Evolutionary conservation across 2,888 invertebrate genomes (phyloP).

Genomic region (Nebria brevicollis): DNA sequence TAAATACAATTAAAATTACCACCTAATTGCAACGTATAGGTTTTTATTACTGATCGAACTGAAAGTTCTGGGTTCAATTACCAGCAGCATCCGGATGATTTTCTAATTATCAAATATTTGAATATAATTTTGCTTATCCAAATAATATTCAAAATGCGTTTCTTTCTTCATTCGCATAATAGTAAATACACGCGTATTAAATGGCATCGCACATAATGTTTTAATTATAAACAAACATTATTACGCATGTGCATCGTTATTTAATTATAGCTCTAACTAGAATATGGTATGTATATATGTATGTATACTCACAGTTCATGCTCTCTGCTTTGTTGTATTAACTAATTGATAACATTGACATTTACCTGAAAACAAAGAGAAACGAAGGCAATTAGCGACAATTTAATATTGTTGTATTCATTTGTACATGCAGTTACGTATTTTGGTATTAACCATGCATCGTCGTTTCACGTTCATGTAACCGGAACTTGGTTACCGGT

Average conservation of each 20-base stretch:
- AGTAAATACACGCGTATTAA: constrained; percentile 14
- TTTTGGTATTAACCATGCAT: neutral
- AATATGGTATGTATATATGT: neutral
- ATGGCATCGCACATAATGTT: constrained; percentile 3
- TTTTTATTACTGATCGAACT: too few species aligned
- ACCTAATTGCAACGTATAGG: too few species aligned
- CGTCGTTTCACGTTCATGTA: neutral
- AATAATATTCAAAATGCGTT: neutral
- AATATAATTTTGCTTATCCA: too few species aligned
- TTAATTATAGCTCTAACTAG: constrained; percentile 26
- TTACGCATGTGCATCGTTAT: constrained; percentile 38
- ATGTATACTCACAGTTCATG: constrained; percentile 18
- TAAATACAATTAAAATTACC: too few species aligned
- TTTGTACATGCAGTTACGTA: neutral
- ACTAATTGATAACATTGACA: constrained; percentile 32
- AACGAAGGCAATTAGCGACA: constrained; percentile 26
- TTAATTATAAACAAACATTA: constrained; percentile 40
- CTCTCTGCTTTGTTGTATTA: constrained; percentile 25
- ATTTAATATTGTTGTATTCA: constrained; percentile 17
- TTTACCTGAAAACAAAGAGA: constrained; percentile 45
- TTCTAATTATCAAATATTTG: too few species aligned
- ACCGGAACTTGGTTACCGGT: neutral
- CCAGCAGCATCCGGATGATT: too few species aligned
- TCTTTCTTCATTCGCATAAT: neutral
- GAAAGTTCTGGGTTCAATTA: too few species aligned